Evolutionary conservation across 1,140 invertebrate species (phyloP).

Genomic region (Chionoecetes opilio): DNA sequence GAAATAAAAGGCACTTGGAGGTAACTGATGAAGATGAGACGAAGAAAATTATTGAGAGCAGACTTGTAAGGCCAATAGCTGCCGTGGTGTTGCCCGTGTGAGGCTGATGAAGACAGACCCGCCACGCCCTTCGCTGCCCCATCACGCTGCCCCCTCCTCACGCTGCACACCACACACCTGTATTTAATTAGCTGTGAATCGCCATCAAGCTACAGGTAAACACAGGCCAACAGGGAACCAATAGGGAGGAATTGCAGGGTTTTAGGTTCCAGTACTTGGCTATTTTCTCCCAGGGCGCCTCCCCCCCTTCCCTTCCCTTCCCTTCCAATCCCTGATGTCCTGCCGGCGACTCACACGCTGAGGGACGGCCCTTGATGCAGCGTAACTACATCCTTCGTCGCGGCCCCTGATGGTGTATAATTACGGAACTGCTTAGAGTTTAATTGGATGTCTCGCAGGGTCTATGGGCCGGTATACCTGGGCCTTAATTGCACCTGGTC

Average conservation of each 20-base stretch:
- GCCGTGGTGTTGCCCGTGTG: not conserved
- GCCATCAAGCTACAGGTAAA: slow-evolving; percentile 2
- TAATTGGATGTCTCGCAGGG: not conserved
- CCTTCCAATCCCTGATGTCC: not conserved
- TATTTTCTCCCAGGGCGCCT: not conserved
- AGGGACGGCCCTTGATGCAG: not conserved
- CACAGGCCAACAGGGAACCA: not conserved
- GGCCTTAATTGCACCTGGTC: not conserved
- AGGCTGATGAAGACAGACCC: slow-evolving; percentile 2
- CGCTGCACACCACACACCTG: not conserved
- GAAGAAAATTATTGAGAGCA: not conserved
- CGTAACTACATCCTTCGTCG: not conserved
- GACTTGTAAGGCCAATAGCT: not conserved
- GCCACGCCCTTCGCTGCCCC: not conserved
- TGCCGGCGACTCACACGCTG: not conserved
- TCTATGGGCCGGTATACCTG: not conserved
- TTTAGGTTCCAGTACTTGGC: not conserved
- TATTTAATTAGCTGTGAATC: slow-evolving; percentile 31
- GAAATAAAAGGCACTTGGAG: not conserved
- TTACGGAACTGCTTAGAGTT: slow-evolving; percentile 9
- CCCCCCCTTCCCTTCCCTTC: not conserved
- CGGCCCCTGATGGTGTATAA: not conserved
- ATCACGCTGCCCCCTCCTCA: not conserved
- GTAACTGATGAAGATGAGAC: slow-evolving; percentile 5
- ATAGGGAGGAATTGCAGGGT: not conserved